Base-by-base conservation (phyloP, 2,888 invertebrate genomes). In the Physocephala rufipes region DNA sequence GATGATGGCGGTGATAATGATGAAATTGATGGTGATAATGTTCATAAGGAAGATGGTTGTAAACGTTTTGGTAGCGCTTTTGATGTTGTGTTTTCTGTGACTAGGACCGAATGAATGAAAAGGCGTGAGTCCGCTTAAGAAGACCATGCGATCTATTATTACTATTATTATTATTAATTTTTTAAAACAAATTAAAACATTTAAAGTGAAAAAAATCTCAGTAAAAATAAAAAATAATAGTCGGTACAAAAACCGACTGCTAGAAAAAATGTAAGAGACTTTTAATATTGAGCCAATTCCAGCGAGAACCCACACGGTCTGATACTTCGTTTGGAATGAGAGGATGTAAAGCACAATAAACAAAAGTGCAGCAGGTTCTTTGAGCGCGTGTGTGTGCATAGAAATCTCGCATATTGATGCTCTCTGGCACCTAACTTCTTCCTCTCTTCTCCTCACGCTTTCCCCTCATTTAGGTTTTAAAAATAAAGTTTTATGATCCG, bases 131-230 rank as follows among this genome's bases (percentile, higher is more conserved):
- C 3, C 26, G 26, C 16, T 1, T 9, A 58, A 58, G 28, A 58
- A 26, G 15, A 24, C 4, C 36, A 36, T 9, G 36, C 36, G 5
- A 36, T 7, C 9, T 36, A 36, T 36, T 36, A 36, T 70, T 45
- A 1, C 13, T 43, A 62, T 19, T 43, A 62, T 19, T 36, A 19
- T n/a, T 4, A 21, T 55, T 66, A 55, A 24, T 9, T 53, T 43
- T 36, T 30, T 53, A 82, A 79, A 81, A 78, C 82, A 81, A 81
- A 82, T 82, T 81, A 81, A 81, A 81, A 81, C 82, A 81, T 77
- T 9, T 36, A 36, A 76, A 77, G 80, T 77, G 82, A 82, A 81
- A 81, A 81, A 81, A 82, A 80, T 76, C 75, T 73, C 55, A 74
- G 71, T 71, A 63, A 15, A 30, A 28, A 19, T 49, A 51, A 61